Evolutionary conservation across 2,797 vertebrate species (phyloP).

Genomic region (Pelodytes ibericus): DNA sequence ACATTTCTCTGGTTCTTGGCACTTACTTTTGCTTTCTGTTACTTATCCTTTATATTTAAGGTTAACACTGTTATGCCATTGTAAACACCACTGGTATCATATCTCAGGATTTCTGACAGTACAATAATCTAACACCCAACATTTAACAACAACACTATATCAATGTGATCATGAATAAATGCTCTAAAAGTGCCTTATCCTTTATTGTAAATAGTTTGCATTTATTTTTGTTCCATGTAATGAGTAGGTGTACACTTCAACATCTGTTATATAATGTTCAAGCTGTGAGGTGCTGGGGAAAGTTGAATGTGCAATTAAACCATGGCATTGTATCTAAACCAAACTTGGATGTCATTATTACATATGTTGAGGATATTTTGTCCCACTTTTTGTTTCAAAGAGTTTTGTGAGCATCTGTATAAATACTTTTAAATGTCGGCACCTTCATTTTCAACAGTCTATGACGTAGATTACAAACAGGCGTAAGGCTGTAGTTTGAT

Average conservation of each 20-base stretch:
- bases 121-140: background rate
- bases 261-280: background rate
- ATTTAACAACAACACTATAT: background rate
- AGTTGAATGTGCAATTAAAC: conserved; percentile 8
- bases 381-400: too few species aligned
- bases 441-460: too few species aligned
- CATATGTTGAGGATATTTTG: too few species aligned
- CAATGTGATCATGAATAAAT: background rate
- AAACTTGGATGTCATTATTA: too few species aligned
- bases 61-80: too few species aligned
- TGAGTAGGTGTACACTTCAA: background rate
- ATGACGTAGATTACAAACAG: too few species aligned
- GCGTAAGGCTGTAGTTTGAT: too few species aligned
- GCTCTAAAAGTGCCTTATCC: conserved; percentile 26
- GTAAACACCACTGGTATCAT: background rate
- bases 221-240: background rate
- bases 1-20: too few species aligned
- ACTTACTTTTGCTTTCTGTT: too few species aligned
- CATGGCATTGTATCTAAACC: background rate
- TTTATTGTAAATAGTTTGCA: conserved; percentile 30
- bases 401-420: too few species aligned
- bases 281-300: background rate
- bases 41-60: too few species aligned
- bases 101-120: background rate
- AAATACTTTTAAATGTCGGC: too few species aligned